These are phyloP conservation scores for Prolemur simus DNA, from an alignment of 2,113 vertebrate species.

Conservation along the genomic window DNA sequence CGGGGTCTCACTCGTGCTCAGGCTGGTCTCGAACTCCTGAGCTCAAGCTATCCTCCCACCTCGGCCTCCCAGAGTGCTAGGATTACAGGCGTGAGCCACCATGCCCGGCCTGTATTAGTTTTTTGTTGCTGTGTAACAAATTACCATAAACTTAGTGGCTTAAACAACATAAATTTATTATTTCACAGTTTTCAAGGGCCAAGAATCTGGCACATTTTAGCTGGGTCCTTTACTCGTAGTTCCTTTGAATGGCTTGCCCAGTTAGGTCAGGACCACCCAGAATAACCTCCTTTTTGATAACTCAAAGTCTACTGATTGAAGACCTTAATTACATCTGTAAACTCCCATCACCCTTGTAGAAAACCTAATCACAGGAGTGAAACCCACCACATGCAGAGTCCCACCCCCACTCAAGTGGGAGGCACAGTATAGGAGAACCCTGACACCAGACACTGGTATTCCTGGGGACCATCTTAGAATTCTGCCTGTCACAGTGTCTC, in stretches of 20 bases:
- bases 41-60: too few relatives aligned
- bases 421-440: background rate
- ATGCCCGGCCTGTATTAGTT: too few relatives aligned
- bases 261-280: background rate
- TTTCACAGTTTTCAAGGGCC: background rate
- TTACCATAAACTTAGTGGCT: background rate
- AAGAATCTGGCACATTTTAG: background rate
- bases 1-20: too few relatives aligned
- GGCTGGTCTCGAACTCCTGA: too few relatives aligned
- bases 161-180: background rate
- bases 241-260: background rate
- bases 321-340: background rate
- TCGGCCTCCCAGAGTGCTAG: too few relatives aligned
- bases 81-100: too few relatives aligned
- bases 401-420: background rate
- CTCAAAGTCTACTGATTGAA: background rate
- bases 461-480: background rate
- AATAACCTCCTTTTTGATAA: background rate
- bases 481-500: background rate
- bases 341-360: background rate
- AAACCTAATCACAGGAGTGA: background rate
- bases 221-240: background rate
- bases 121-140: background rate
- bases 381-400: background rate
- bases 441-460: background rate